phyloP scores from a whole-genome alignment of 2,888 invertebrate genomes.

The Horisme vitalbata region DNA sequence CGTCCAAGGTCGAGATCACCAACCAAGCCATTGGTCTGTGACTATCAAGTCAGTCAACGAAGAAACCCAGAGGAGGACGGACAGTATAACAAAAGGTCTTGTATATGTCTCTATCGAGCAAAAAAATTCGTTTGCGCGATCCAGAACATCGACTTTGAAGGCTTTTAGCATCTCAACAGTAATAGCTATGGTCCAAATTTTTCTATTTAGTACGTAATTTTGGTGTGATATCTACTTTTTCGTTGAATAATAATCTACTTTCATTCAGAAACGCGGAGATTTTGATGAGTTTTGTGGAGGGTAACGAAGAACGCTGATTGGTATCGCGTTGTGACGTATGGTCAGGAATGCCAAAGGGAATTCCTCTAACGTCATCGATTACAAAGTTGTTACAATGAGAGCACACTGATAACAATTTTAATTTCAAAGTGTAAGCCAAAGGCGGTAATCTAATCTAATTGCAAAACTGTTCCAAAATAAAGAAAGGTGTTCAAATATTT shows the following conservation, averaged over 20 bases:
- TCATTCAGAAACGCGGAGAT: conserved; percentile 13
- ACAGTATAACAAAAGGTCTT: neutral
- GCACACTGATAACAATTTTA: too few relatives aligned
- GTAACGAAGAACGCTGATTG: conserved; percentile 10
- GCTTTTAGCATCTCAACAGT: conserved; percentile 1
- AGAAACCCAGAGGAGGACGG: conserved; percentile 30
- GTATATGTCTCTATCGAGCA: neutral
- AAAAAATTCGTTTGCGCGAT: conserved; percentile 29
- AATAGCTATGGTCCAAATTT: neutral
- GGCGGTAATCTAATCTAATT: too few relatives aligned
- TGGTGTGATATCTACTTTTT: neutral
- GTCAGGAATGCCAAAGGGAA: neutral
- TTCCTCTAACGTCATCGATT: neutral
- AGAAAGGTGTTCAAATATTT: too few relatives aligned
- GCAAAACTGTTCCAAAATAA: too few relatives aligned
- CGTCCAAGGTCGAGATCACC: conserved; percentile 30
- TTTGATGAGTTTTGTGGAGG: conserved; percentile 5
- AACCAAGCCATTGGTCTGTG: conserved; percentile 14
- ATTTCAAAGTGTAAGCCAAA: too few relatives aligned
- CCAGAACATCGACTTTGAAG: conserved; percentile 8
- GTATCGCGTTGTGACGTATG: neutral
- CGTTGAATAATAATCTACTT: neutral
- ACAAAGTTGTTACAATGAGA: too few relatives aligned
- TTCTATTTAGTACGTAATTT: neutral
- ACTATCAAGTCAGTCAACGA: conserved; percentile 28